Conservation (phyloP, 1,140 invertebrate genomes). For the Tetramorium simillimum region DNA sequence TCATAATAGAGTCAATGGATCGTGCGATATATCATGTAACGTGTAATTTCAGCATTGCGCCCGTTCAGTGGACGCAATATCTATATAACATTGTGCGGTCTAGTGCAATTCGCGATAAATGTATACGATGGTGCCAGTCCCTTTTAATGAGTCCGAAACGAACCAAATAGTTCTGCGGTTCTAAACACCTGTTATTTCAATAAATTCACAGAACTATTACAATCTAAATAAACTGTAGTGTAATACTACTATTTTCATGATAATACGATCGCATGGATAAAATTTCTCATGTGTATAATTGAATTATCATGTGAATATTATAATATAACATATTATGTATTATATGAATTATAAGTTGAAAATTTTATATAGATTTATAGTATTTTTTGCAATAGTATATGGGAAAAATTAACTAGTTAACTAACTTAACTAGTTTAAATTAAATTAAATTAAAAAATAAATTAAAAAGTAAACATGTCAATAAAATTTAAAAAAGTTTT, state of each 20-base stretch:
- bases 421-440: no score
- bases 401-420: background rate
- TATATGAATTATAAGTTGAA: background rate
- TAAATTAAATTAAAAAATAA: no score
- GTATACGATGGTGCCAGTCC: background rate
- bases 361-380: background rate
- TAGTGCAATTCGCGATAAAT: slow-evolving; percentile 49
- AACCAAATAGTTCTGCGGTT: background rate
- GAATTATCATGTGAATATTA: background rate
- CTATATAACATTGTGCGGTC: slow-evolving; percentile 9
- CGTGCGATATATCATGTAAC: slow-evolving; percentile 44
- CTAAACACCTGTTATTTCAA: slow-evolving; percentile 25
- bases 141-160: slow-evolving; percentile 41
- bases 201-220: slow-evolving; percentile 17
- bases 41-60: slow-evolving; percentile 32
- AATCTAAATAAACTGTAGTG: slow-evolving; percentile 14
- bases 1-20: slow-evolving; percentile 41
- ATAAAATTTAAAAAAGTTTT: background rate
- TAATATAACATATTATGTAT: no score
- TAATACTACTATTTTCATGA: background rate
- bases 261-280: background rate
- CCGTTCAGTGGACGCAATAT: slow-evolving; percentile 29
- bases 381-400: background rate
- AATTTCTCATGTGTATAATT: slow-evolving; percentile 8
- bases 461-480: background rate